A percentile compares a stretch with the other conserved stretches of the same genome.
Evolutionary conservation across 2,113 vertebrate species (phyloP).

Genomic region (Morone saxatilis): DNA sequence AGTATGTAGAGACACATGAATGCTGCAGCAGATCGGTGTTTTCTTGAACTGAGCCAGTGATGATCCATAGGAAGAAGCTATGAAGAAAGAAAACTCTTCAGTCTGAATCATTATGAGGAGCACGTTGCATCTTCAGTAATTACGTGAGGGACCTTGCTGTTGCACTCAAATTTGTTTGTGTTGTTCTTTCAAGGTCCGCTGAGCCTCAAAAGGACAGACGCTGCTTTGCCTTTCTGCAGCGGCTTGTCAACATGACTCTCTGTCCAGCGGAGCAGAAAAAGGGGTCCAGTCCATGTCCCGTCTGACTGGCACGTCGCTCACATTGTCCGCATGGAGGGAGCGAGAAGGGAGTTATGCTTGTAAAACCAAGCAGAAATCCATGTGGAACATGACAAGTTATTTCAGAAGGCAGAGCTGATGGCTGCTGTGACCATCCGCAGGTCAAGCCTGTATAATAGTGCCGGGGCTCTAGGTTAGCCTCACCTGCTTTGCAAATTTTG

Average conservation of each 20-base stretch:
- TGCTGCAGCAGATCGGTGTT: constrained; percentile 5
- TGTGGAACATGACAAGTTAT: constrained; percentile 41
- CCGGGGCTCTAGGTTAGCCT: neutral
- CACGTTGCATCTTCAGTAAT: constrained; percentile 56
- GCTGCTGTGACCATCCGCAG: constrained; percentile 8
- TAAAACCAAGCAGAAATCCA: constrained; percentile 49
- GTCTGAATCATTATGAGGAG: constrained; percentile 53
- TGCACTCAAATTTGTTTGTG: constrained; percentile 71
- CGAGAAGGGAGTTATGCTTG: constrained; percentile 54
- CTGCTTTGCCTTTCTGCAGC: constrained; percentile 63
- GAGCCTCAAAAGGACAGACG: constrained; percentile 70
- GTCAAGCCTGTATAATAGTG: constrained; percentile 13
- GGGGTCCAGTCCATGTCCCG: constrained; percentile 59
- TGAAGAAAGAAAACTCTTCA: constrained; percentile 28
- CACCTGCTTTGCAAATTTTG: constrained; percentile 19
- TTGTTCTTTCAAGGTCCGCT: constrained; percentile 77
- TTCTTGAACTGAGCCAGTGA: constrained; percentile 16
- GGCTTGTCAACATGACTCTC: constrained; percentile 70
- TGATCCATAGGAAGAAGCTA: constrained; percentile 17
- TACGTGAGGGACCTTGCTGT: constrained; percentile 54
- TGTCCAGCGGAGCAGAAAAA: constrained; percentile 75
- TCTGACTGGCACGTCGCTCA: constrained; percentile 59
- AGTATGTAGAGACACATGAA: neutral
- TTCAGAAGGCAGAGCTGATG: constrained; percentile 24
- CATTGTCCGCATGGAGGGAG: constrained; percentile 40